These are phyloP conservation scores for Chlorops oryzae DNA, from an alignment of 1,140 invertebrate species.

Conservation along the genomic window DNA sequence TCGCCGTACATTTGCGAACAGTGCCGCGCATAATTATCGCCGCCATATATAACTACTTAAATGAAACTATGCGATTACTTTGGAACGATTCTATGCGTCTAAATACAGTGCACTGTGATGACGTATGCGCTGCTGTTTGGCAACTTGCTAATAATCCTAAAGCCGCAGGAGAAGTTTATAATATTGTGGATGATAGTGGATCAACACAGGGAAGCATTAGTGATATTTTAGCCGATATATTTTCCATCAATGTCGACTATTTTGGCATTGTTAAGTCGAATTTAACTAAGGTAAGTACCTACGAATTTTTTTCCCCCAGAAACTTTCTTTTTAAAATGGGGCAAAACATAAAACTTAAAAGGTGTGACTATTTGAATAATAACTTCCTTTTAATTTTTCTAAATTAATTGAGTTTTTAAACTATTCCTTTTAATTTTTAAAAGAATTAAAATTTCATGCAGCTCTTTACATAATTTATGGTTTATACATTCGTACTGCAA, in stretches of 20 bases:
- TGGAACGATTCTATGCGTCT: conserved; percentile 79
- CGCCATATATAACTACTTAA: conserved; percentile 79
- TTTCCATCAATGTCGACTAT: conserved; percentile 81
- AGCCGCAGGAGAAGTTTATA: conserved; percentile 63
- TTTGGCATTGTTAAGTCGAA: conserved; percentile 73
- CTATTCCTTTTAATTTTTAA: no score
- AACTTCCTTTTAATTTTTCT: conserved; percentile 5
- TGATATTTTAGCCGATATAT: conserved; percentile 72
- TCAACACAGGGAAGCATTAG: conserved; percentile 79
- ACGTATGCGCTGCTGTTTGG: conserved; percentile 76
- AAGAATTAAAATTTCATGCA: no score
- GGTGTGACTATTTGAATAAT: background rate
- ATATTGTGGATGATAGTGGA: conserved; percentile 74
- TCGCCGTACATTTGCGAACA: conserved; percentile 34
- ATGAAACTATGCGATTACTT: conserved; percentile 84
- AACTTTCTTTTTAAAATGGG: conserved; percentile 5
- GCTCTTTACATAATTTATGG: no score
- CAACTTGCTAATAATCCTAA: conserved; percentile 45
- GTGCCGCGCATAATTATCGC: conserved; percentile 78
- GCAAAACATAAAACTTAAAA: conserved; percentile 5
- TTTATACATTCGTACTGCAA: no score
- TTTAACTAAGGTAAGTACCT: conserved; percentile 69
- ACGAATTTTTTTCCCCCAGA: conserved; percentile 8
- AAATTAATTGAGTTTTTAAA: conserved; percentile 11
- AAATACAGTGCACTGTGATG: conserved; percentile 81